Conservation (phyloP, 2,113 vertebrate species). For the Anoplopoma fimbria region DNA sequence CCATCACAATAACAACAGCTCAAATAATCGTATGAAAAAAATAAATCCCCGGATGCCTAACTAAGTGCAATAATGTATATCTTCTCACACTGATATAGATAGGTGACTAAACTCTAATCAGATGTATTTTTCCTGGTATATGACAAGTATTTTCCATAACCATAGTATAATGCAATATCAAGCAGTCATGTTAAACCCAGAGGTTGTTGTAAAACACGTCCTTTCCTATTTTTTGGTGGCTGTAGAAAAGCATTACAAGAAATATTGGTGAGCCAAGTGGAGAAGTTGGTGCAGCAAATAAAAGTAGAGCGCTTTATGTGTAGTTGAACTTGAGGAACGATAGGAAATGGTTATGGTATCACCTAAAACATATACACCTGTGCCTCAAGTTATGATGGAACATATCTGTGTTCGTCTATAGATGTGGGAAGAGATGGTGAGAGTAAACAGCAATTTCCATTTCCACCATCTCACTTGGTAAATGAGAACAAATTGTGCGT, state of each 20-base stretch:
- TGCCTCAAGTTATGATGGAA: not conserved
- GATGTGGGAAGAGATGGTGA: conserved; percentile 19
- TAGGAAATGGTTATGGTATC: not conserved
- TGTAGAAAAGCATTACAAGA: not conserved
- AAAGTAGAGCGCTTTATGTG: no score
- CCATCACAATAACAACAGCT: not conserved
- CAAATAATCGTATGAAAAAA: no score
- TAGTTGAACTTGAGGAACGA: no score
- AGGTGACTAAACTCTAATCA: no score
- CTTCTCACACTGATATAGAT: not conserved
- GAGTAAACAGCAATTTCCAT: conserved; percentile 30
- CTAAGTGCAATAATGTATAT: no score
- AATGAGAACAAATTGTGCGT: conserved; percentile 65
- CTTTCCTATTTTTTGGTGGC: not conserved
- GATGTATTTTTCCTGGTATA: not conserved
- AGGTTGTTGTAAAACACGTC: no score
- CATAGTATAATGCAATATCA: not conserved
- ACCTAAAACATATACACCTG: not conserved
- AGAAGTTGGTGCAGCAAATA: no score
- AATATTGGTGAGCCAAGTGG: no score
- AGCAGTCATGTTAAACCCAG: no score
- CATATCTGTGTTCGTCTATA: not conserved
- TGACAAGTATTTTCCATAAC: not conserved
- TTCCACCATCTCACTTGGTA: conserved; percentile 26
- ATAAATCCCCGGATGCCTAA: no score